Base-by-base conservation (phyloP, 2,888 invertebrate species). In the Dyspetes luteomarginatus region DNA sequence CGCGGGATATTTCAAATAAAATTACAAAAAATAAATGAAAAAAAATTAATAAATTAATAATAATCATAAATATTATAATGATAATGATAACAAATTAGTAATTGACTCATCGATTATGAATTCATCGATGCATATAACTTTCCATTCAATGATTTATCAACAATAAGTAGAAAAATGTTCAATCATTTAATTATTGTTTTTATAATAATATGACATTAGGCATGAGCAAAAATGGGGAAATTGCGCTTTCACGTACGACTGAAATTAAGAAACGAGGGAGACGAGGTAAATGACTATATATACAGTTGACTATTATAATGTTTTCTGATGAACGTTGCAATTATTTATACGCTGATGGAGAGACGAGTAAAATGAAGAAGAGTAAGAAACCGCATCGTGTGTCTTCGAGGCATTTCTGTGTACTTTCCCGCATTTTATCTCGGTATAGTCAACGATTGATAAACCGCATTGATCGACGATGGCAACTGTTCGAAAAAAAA, bases 191-290 rank as follows among this genome's bases (percentile, higher is more conserved):
- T 30, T 30, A 7, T 4, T 7, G 30, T n/a, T n/a, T n/a, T n/a
- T 7, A 30, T 30, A 30, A 30, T 30, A 30, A 30, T 30, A 48
- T 4, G n/a, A n/a, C n/a, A n/a, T n/a, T n/a, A n/a, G n/a, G n/a
- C n/a, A n/a, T n/a, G 58, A n/a, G 50, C 17, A 30, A 71, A 30
- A 71, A 43, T 48, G 45, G 55, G 30, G 26, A 24, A 9, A n/a
- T n/a, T 41, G 17, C 68, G 78, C 78, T 78, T 79, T 79, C 65
- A 74, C 74, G 77, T 69, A 64, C 26, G 17, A 7, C 48, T 48
- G 36, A 15, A 56, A 68, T 50, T 56, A 55, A n/a, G n/a, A n/a
- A 12, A 12, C 36, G 26, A 73, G 48, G 50, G 48, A 15, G 36
- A 36, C n/a, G 30, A 68, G 62, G 22, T 52, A 62, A 62, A 72